Percentiles rank a stretch among this genome's conserved stretches.
Conservation (phyloP, 1,140 invertebrate genomes). For the Ceratina australensis region DNA sequence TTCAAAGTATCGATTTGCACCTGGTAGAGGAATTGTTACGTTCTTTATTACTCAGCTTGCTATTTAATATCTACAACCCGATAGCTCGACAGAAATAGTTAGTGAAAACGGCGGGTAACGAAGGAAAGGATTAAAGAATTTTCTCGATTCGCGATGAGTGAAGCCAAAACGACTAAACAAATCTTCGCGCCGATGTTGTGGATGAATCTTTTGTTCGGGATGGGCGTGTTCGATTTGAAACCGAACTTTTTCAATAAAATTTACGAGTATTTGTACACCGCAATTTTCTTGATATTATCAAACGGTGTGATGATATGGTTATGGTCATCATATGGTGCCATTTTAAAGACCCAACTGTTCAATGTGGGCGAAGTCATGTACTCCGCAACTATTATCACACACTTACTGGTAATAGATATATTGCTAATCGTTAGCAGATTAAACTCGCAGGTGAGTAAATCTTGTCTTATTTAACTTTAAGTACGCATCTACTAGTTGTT, state of each 20-base stretch:
- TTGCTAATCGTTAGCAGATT: neutral
- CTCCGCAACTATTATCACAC: too few relatives aligned
- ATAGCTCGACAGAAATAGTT: neutral
- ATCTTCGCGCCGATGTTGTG: neutral
- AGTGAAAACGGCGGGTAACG: neutral
- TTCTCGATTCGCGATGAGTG: conserved; percentile 16
- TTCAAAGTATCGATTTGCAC: conserved; percentile 1
- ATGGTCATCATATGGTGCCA: neutral
- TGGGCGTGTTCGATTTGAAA: neutral
- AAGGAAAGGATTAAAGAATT: neutral
- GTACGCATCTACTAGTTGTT: too few relatives aligned
- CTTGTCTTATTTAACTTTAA: neutral
- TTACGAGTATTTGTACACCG: conserved; percentile 5
- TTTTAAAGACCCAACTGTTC: too few relatives aligned
- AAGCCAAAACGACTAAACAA: conserved; percentile 7
- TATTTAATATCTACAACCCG: neutral
- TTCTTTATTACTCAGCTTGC: conserved; percentile 18
- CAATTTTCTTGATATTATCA: neutral
- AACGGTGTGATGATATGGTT: neutral
- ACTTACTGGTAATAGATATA: neutral
- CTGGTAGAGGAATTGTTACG: neutral
- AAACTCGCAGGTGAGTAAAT: neutral
- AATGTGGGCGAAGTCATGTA: rapidly evolving
- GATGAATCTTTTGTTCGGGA: conserved; percentile 18
- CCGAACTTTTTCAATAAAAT: neutral